Evolutionary conservation across 2,888 invertebrate genomes (phyloP), one percentile per base, ranked within the genome.

Genomic region (Bellardia pandia): DNA sequence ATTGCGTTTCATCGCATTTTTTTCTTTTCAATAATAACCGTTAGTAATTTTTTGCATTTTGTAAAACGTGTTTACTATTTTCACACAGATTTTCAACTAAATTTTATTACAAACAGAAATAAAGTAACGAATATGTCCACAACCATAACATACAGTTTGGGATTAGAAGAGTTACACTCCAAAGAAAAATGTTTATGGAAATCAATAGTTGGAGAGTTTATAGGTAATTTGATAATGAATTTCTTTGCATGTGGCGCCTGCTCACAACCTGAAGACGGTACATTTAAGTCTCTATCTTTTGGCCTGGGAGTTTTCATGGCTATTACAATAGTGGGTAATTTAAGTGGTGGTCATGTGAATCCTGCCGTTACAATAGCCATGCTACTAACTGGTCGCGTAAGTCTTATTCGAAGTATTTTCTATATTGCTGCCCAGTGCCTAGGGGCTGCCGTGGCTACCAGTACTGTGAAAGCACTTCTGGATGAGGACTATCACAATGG

Each of bases 281-380:
- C 94, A n/a, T 96, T 97, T 90, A 97, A 98, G 89, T 95, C 98
- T 0, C 94, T 98, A 48, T 95, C 97, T n/a, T 98, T 98, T 93
- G 98, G 98, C 42, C 94, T 98, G 62, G 95, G 96, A 16, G 96
- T 98, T 78, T 98, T 96, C 91, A 96, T 96, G 84, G 95, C 96
- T 89, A 96, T 97, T 42, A 97, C 97, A 93, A 95, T 96, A 66
- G 95, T 98, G 89, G 97, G 97, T 3, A 97, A 98, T 93, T 95
- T 98, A 74, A 98, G 98, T 82, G 98, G 98, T 2, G 98, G 97
- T 4, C 98, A 98, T 93, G 94, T 98, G 86, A 98, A 98, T 95
- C 98, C 98, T 1, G 98, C 98, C 0, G 98, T 98, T 53, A 98
- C 98, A 3, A 93, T 95, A 14, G 97, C 97, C 1, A 95, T 98